Conservation (phyloP, 2,113 vertebrate genomes). For the Tapirus terrestris region DNA sequence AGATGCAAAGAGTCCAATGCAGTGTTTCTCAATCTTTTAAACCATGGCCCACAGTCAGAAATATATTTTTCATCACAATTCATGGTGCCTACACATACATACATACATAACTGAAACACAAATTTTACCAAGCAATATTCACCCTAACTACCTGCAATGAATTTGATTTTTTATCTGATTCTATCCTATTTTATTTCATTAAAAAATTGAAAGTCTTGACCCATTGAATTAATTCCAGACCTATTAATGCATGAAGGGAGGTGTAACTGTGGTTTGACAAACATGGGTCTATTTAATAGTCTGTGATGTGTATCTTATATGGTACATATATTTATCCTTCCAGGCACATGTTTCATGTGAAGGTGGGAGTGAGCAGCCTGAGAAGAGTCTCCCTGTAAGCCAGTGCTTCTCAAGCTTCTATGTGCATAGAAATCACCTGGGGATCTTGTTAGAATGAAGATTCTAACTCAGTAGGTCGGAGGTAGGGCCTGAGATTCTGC, state of each 20-base stretch:
- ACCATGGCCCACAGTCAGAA: background rate
- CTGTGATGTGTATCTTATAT: background rate
- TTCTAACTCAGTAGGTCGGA: background rate
- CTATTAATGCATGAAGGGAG: background rate
- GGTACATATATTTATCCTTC: background rate
- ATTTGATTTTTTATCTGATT: background rate
- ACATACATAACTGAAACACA: background rate
- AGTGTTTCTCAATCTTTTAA: background rate
- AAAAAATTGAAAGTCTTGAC: background rate
- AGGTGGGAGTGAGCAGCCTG: background rate
- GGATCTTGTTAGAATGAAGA: background rate
- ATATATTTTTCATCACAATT: background rate
- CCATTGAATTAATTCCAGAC: background rate
- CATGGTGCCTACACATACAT: background rate
- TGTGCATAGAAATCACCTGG: background rate
- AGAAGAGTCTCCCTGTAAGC: background rate
- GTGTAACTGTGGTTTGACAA: background rate
- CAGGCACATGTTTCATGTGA: background rate
- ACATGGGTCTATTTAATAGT: background rate
- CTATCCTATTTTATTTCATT: background rate
- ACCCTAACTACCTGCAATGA: background rate
- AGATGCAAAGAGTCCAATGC: background rate
- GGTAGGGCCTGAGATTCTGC: background rate
- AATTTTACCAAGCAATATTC: background rate
- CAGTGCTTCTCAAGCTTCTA: background rate